A percentile compares a stretch with the other conserved stretches of the same genome.
Conservation (phyloP, 2,113 vertebrate species). For the Asarcornis scutulata region DNA sequence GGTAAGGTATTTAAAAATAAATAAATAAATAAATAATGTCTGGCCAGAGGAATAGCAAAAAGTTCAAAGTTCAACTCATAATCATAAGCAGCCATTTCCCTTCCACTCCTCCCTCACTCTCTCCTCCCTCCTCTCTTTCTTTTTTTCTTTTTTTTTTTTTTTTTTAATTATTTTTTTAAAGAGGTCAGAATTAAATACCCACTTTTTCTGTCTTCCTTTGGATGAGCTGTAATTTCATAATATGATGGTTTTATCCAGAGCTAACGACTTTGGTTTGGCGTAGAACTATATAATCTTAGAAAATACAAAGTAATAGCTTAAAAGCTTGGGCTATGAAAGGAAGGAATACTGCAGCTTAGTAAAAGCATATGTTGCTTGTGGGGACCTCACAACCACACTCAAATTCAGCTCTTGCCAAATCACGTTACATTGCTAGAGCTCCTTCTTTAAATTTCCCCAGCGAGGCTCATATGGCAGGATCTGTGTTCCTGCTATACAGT, state of each 20-base stretch:
- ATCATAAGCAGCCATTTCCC: slow-evolving; percentile 78
- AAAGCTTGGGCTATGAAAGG: slow-evolving; percentile 64
- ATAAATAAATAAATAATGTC: slow-evolving; percentile 59
- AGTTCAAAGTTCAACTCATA: slow-evolving; percentile 78
- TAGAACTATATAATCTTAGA: slow-evolving; percentile 56
- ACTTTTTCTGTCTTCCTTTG: slow-evolving; percentile 1
- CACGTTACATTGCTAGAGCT: slow-evolving; percentile 76
- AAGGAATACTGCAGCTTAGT: slow-evolving; percentile 69
- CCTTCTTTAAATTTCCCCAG: slow-evolving; percentile 77
- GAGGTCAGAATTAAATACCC: slow-evolving; percentile 42
- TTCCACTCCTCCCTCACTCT: background rate
- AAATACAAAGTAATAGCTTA: slow-evolving; percentile 72
- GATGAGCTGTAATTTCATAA: slow-evolving; percentile 69
- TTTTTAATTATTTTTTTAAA: background rate
- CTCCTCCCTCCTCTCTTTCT: background rate
- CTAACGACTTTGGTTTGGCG: slow-evolving; percentile 68
- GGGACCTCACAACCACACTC: slow-evolving; percentile 76
- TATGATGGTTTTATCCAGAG: slow-evolving; percentile 69
- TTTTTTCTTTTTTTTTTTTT: background rate
- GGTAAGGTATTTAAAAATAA: slow-evolving; percentile 46
- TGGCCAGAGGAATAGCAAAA: slow-evolving; percentile 68
- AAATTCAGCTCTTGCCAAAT: slow-evolving; percentile 76
- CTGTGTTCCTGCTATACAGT: slow-evolving; percentile 34
- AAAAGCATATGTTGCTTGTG: slow-evolving; percentile 81
- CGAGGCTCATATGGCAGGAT: slow-evolving; percentile 70